Percentiles rank a stretch among this genome's conserved stretches.
Conservation (phyloP, 2,888 invertebrate genomes). For the Drosophila paranaensis region DNA sequence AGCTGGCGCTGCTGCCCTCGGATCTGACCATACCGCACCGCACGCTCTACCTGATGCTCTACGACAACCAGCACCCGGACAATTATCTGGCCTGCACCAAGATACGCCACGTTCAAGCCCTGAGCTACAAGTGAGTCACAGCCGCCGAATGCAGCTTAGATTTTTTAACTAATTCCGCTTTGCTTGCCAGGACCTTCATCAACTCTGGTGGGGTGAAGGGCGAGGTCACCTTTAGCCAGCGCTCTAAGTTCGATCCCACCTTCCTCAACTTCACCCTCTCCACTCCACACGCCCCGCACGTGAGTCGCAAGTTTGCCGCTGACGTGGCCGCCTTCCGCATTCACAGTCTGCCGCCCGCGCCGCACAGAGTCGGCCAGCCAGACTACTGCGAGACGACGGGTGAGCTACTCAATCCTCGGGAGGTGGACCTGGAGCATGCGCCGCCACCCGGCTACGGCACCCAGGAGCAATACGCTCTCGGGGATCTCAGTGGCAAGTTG, state of each 20-base stretch:
- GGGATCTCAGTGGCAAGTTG: constrained; percentile 95
- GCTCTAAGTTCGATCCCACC: constrained; percentile 93
- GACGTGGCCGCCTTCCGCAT: constrained; percentile 90
- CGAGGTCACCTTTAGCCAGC: constrained; percentile 90
- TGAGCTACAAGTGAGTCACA: constrained; percentile 89
- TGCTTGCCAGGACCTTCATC: constrained; percentile 87
- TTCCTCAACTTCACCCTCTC: constrained; percentile 90
- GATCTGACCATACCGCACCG: constrained; percentile 91
- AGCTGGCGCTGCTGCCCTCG: constrained; percentile 89
- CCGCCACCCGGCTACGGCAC: constrained; percentile 90
- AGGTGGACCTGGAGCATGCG: constrained; percentile 86
- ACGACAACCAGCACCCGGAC: constrained; percentile 90
- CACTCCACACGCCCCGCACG: constrained; percentile 88
- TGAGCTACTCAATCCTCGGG: constrained; percentile 91
- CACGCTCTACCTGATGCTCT: constrained; percentile 92
- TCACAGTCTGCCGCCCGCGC: constrained; percentile 89
- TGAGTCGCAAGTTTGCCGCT: constrained; percentile 90
- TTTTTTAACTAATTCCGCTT: background rate
- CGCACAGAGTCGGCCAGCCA: constrained; percentile 85
- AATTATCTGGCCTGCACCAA: constrained; percentile 93
- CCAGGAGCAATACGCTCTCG: constrained; percentile 95
- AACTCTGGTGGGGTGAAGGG: constrained; percentile 93
- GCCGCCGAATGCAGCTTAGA: rapidly evolving
- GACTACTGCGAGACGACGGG: constrained; percentile 90
- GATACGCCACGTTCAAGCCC: constrained; percentile 88